Evolutionary conservation across 2,797 vertebrate species (phyloP).

Genomic region (Micromesistius poutassou): DNA sequence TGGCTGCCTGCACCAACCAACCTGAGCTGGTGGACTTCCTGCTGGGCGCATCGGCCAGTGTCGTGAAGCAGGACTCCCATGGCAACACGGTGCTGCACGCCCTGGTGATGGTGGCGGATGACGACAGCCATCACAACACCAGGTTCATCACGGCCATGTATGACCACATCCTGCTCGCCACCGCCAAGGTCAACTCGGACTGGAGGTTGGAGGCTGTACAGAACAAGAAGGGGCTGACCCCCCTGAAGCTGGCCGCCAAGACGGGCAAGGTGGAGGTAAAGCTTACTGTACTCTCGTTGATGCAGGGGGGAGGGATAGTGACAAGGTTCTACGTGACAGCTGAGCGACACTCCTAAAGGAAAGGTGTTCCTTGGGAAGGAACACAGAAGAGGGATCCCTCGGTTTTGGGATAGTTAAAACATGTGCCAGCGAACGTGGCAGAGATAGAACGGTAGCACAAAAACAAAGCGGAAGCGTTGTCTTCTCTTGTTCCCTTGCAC

Average conservation of each 20-base stretch:
- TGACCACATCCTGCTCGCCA: conserved; percentile 77
- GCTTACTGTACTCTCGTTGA: no score
- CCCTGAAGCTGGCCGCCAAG: conserved; percentile 85
- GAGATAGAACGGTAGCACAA: background rate
- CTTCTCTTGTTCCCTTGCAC: background rate
- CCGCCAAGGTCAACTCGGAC: conserved; percentile 45
- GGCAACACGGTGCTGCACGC: conserved; percentile 88
- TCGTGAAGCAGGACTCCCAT: conserved; percentile 74
- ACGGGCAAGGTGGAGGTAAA: conserved; percentile 84
- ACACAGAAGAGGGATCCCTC: no score
- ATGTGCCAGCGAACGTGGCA: no score
- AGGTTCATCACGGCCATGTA: conserved; percentile 85
- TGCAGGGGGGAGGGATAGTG: no score
- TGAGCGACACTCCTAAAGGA: no score
- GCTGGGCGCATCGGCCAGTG: conserved; percentile 79
- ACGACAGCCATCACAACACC: conserved; percentile 79
- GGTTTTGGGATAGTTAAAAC: no score
- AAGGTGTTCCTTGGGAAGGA: no score
- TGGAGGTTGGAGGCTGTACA: conserved; percentile 75
- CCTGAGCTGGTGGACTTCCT: conserved; percentile 83
- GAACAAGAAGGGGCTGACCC: conserved; percentile 81
- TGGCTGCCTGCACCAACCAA: conserved; percentile 93
- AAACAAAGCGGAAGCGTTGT: background rate
- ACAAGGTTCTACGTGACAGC: no score
- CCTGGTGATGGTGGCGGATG: conserved; percentile 82